These are phyloP conservation scores for Psittacula derbiana DNA, from an alignment of 2,797 vertebrate species.

Conservation along the genomic window DNA sequence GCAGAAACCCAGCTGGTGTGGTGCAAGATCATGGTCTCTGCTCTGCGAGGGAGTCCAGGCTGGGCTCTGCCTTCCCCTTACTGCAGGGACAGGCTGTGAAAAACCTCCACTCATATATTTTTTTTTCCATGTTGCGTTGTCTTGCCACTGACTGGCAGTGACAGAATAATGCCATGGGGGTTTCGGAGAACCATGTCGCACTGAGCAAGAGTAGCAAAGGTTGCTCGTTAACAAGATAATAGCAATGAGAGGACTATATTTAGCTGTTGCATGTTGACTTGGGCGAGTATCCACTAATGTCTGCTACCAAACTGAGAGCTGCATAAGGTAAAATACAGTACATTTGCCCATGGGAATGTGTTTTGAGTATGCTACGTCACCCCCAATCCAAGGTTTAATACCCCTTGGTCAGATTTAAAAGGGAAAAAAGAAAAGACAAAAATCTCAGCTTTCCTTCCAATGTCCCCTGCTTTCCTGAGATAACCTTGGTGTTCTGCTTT, in stretches of 20 bases:
- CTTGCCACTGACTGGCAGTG: background rate
- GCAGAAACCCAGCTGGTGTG: rapidly evolving
- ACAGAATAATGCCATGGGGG: rapidly evolving
- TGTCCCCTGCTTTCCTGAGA: background rate
- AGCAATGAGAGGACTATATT: background rate
- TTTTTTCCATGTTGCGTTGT: background rate
- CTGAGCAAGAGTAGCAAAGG: background rate
- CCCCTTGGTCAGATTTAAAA: background rate
- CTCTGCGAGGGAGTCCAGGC: rapidly evolving
- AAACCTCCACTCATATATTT: background rate
- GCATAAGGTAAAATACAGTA: background rate
- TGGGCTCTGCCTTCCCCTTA: background rate
- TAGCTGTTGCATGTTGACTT: background rate
- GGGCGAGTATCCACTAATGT: background rate
- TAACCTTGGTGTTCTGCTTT: background rate
- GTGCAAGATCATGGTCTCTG: background rate
- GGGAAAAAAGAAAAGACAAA: background rate
- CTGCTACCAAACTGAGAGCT: background rate
- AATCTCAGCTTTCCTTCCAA: background rate
- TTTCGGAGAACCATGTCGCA: rapidly evolving
- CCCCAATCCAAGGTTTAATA: background rate
- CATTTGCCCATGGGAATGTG: background rate
- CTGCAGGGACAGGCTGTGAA: background rate
- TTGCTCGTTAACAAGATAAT: background rate
- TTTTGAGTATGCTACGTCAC: background rate